A percentile compares a stretch with the other conserved stretches of the same genome.
phyloP scores from a whole-genome alignment of 2,113 vertebrate species.

The Amia ocellicauda region DNA sequence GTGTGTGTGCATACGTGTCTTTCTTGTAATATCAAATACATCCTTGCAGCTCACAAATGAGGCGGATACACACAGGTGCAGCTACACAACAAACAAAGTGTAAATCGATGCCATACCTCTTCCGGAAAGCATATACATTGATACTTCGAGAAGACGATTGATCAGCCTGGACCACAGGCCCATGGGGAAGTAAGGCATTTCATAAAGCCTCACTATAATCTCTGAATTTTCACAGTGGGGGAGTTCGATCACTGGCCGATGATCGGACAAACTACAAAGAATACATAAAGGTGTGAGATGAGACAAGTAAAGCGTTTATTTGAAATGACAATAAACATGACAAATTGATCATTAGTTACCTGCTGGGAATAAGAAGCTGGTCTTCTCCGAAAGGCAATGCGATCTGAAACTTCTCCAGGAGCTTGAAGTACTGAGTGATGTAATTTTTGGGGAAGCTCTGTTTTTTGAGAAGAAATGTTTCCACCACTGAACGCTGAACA shows the following conservation, averaged over 20 bases:
- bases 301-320: conserved; percentile 18
- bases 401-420: conserved; percentile 94
- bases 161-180: conserved; percentile 95
- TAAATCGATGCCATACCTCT: conserved; percentile 68
- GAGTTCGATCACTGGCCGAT: conserved; percentile 86
- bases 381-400: conserved; percentile 84
- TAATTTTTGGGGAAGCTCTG: conserved; percentile 81
- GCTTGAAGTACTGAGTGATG: conserved; percentile 82
- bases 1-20: too few species aligned
- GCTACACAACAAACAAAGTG: not conserved
- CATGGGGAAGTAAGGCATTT: conserved; percentile 97
- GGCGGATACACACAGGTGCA: too few species aligned
- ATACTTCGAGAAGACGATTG: conserved; percentile 86
- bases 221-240: conserved; percentile 94
- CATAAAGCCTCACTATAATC: conserved; percentile 85
- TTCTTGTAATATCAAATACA: too few species aligned
- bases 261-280: conserved; percentile 76
- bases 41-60: not conserved
- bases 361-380: conserved; percentile 88
- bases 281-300: too few species aligned
- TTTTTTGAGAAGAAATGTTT: conserved; percentile 78
- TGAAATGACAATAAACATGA: too few species aligned
- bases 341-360: conserved; percentile 52
- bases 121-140: conserved; percentile 79
- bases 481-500: conserved; percentile 75